Evolutionary conservation across 2,113 vertebrate genomes (phyloP).

Genomic region (Sigmodon hispidus): DNA sequence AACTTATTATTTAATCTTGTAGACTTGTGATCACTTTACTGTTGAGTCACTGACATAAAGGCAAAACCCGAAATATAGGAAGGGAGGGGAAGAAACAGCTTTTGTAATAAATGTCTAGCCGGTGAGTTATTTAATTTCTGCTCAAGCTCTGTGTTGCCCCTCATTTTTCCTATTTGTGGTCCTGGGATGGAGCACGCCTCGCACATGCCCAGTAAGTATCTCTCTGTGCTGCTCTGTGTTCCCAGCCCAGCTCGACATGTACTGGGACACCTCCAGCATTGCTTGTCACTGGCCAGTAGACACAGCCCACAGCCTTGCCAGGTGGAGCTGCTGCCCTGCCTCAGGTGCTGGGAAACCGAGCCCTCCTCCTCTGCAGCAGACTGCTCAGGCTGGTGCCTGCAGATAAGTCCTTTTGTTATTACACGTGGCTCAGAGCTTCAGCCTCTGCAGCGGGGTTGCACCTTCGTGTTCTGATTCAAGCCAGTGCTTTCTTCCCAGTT

Average conservation of each 20-base stretch:
- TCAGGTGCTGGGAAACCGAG: not conserved
- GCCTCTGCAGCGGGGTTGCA: too few species aligned
- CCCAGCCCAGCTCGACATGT: not conserved
- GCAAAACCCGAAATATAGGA: slow-evolving; percentile 46
- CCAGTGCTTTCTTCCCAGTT: not conserved
- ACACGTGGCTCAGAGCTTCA: not conserved
- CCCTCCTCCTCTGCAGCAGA: not conserved
- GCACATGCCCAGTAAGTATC: not conserved
- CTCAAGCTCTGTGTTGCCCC: slow-evolving; percentile 1
- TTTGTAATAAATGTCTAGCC: slow-evolving; percentile 72
- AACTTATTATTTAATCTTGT: slow-evolving; percentile 56
- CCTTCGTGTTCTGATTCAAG: not conserved
- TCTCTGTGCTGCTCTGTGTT: rapidly evolving
- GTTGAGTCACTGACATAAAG: slow-evolving; percentile 55
- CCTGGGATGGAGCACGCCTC: not conserved
- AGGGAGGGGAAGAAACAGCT: slow-evolving; percentile 71
- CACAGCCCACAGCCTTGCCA: rapidly evolving
- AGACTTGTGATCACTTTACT: slow-evolving; percentile 6
- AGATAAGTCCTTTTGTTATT: not conserved
- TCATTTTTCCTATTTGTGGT: not conserved
- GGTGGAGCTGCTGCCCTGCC: slow-evolving; percentile 3
- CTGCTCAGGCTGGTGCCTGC: not conserved
- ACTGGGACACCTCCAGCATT: slow-evolving; percentile 44
- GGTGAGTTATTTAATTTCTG: slow-evolving; percentile 73
- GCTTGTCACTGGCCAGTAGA: not conserved